phyloP scores from a whole-genome alignment of 1,140 invertebrate genomes.

The Polypedilum vanderplanki region DNA sequence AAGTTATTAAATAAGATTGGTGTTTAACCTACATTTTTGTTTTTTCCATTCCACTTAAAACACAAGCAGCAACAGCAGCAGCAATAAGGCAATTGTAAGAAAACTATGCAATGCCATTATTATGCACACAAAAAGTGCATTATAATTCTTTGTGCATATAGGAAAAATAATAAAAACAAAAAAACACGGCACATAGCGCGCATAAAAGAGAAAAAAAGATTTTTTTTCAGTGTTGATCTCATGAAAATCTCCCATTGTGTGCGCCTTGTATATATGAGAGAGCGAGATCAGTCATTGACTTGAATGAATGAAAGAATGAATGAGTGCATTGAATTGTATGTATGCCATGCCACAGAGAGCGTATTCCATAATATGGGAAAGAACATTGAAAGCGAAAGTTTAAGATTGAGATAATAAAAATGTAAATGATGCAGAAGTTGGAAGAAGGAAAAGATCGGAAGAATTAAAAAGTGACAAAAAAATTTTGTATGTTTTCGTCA shows the following conservation, averaged over 20 bases:
- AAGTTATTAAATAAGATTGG: conserved; percentile 7
- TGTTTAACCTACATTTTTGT: conserved; percentile 4
- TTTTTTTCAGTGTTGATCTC: not conserved
- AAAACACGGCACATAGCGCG: too few species aligned
- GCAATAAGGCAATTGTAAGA: not conserved
- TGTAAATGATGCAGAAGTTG: too few species aligned
- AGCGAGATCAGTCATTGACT: not conserved
- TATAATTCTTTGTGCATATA: not conserved
- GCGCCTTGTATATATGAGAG: not conserved
- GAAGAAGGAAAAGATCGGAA: too few species aligned
- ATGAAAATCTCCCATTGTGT: conserved; percentile 5
- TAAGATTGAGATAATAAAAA: not conserved
- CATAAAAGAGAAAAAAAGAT: too few species aligned
- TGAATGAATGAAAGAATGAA: not conserved
- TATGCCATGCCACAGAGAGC: not conserved
- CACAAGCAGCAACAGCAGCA: not conserved
- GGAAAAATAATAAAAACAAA: not conserved
- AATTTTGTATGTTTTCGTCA: too few species aligned
- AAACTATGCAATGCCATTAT: conserved; percentile 18
- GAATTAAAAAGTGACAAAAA: too few species aligned
- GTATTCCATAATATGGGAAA: not conserved
- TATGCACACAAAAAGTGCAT: conserved; percentile 15
- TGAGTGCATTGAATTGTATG: not conserved
- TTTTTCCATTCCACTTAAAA: not conserved
- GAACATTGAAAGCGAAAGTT: conserved; percentile 17